Evolutionary conservation across 1,140 invertebrate genomes (phyloP).

Genomic region (Nymphalis io): DNA sequence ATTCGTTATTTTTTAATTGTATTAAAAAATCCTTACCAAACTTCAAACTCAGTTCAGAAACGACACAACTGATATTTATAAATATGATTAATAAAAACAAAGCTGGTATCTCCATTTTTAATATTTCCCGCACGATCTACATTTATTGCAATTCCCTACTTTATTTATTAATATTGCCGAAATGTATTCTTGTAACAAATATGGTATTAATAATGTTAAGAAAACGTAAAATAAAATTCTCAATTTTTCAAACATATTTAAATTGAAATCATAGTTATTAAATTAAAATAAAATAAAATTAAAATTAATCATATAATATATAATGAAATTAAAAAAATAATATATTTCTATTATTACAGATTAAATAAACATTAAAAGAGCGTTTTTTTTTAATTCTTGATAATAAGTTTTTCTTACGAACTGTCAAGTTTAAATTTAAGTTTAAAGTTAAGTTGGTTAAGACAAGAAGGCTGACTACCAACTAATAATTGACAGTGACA

Average conservation of each 20-base stretch:
- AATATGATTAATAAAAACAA: conserved; percentile 54
- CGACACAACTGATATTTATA: conserved; percentile 57
- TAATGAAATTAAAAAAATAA: neutral
- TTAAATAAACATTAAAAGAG: too few relatives aligned
- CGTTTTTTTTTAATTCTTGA: too few relatives aligned
- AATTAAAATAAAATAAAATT: conserved; percentile 11
- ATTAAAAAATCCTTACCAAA: conserved; percentile 53
- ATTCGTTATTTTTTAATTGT: neutral
- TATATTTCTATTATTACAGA: neutral
- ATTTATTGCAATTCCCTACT: conserved; percentile 55
- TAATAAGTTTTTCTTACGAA: too few relatives aligned
- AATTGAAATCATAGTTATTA: neutral
- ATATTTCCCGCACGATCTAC: conserved; percentile 46
- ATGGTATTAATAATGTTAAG: conserved; percentile 63
- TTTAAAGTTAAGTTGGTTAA: neutral
- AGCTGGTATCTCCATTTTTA: conserved; percentile 49
- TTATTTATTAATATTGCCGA: conserved; percentile 65
- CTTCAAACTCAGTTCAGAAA: conserved; percentile 60
- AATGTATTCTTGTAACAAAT: conserved; percentile 71
- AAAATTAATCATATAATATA: neutral
- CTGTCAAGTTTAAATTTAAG: neutral
- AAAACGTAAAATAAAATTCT: conserved; percentile 66
- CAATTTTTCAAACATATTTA: conserved; percentile 67
- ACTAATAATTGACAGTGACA: conserved; percentile 32
- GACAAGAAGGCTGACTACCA: neutral